Evolutionary conservation across 1,140 invertebrate species (phyloP), one percentile per base, ranked within the genome.

Genomic region (Eueides isabella): DNA sequence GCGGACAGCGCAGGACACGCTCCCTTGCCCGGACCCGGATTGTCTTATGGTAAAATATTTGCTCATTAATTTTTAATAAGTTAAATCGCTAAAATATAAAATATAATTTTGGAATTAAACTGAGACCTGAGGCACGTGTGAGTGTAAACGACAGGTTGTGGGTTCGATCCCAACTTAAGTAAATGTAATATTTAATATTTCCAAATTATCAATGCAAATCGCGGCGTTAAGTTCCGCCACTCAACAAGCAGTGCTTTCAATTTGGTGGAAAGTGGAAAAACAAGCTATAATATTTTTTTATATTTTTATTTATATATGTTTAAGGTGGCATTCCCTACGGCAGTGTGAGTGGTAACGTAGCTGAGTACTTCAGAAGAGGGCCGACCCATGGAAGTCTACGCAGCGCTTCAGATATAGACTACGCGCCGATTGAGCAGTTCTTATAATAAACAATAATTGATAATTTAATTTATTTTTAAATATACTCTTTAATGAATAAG

Each of bases 261-360:
- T n/a, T n/a, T n/a, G n/a, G n/a, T n/a, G n/a, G n/a, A n/a, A n/a
- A n/a, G n/a, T n/a, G n/a, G n/a, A n/a, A n/a, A n/a, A 11, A 33
- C 31, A 11, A 33, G 6, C 2, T 38, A 38, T 38, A 38, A 1
- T 38, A 38, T 38, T 14, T 55, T 11, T 55, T 12, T 3, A 4
- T 55, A 26, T 26, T 12, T 11, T 0, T 12, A 26, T 4, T 26
- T 26, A 19, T 55, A 26, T 55, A 7, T 44, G 2, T 38, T 38
- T 6, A 12, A 92, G 93, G 92, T 55, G 93, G 93, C 6, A 93
- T 94, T 19, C 93, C 93, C 0, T 94, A 93, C 55, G 93, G 93
- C 61, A 94, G 93, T 72, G 73, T 94, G 71, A 93, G 91, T 48
- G 93, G 93, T 5, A 88, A 92, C 62, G 90, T 94, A 0, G 92